These are phyloP conservation scores for Cylloceria caligata DNA, from an alignment of 2,888 invertebrate genomes.

Conservation along the genomic window DNA sequence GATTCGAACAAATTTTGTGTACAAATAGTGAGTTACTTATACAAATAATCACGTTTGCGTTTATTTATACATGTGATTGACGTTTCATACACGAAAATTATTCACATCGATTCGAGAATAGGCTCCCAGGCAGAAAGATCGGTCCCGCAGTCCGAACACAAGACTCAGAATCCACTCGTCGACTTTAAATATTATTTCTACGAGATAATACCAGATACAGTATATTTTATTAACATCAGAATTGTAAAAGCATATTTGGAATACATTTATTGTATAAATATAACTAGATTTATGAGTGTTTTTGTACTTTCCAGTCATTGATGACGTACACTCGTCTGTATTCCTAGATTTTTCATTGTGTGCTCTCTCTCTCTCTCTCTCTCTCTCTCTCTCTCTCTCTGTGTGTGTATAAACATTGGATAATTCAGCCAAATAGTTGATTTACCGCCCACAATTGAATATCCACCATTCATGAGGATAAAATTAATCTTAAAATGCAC, in stretches of 20 bases:
- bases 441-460: conserved; percentile 37
- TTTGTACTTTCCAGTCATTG: conserved; percentile 83
- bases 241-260: conserved; percentile 79
- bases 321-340: conserved; percentile 78
- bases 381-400: conserved; percentile 34
- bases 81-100: too few relatives aligned
- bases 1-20: too few relatives aligned
- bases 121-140: conserved; percentile 41
- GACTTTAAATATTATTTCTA: conserved; percentile 14
- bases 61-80: too few relatives aligned
- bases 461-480: conserved; percentile 42
- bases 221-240: conserved; percentile 78
- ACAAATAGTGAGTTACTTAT: too few relatives aligned
- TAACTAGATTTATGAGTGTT: conserved; percentile 81
- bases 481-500: conserved; percentile 50
- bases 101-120: too few relatives aligned
- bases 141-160: background rate
- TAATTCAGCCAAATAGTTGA: conserved; percentile 45
- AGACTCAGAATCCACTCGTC: background rate
- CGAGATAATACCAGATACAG: conserved; percentile 62
- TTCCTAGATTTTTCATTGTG: conserved; percentile 57
- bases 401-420: conserved; percentile 43
- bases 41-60: too few relatives aligned
- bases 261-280: conserved; percentile 82
- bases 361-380: conserved; percentile 34